Percentiles rank a stretch among this genome's conserved stretches.
Evolutionary conservation across 2,888 invertebrate species (phyloP).

Genomic region (Trachelus stipa): DNA sequence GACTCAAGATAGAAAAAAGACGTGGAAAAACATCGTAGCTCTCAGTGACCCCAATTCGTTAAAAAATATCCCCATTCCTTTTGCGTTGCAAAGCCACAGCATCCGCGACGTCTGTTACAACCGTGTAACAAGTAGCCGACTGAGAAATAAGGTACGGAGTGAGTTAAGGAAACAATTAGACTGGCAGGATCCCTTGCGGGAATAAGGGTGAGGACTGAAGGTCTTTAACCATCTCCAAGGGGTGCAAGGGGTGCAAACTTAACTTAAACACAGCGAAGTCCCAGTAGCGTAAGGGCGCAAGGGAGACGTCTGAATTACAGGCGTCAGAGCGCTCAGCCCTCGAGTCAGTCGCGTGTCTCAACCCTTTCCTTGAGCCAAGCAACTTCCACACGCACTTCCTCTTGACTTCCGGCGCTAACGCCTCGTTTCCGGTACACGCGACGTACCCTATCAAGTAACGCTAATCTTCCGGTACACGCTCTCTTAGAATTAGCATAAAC

Average conservation of each 20-base stretch:
- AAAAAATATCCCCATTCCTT: background rate
- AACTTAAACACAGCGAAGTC: background rate
- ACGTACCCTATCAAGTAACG: slow-evolving; percentile 13
- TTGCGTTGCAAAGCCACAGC: background rate
- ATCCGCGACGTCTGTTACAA: background rate
- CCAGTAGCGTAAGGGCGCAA: background rate
- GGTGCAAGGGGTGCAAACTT: background rate
- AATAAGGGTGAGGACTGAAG: background rate
- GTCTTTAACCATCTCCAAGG: background rate
- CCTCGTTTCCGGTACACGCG: slow-evolving; percentile 50
- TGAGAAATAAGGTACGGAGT: background rate
- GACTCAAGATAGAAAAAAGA: background rate
- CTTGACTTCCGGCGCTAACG: slow-evolving; percentile 46
- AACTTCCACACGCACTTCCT: slow-evolving; percentile 56
- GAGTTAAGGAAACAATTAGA: background rate
- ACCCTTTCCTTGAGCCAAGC: slow-evolving; percentile 9
- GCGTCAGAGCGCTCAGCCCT: background rate
- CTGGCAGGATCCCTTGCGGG: background rate
- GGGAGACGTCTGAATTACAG: background rate
- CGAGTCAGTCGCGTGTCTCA: slow-evolving; percentile 6
- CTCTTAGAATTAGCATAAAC: slow-evolving; percentile 22
- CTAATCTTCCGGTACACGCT: slow-evolving; percentile 13
- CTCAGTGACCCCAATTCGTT: background rate
- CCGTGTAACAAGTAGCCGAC: background rate
- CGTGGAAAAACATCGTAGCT: background rate